Evolutionary conservation across 2,888 invertebrate genomes (phyloP).

Genomic region (Alsophila aescularia): DNA sequence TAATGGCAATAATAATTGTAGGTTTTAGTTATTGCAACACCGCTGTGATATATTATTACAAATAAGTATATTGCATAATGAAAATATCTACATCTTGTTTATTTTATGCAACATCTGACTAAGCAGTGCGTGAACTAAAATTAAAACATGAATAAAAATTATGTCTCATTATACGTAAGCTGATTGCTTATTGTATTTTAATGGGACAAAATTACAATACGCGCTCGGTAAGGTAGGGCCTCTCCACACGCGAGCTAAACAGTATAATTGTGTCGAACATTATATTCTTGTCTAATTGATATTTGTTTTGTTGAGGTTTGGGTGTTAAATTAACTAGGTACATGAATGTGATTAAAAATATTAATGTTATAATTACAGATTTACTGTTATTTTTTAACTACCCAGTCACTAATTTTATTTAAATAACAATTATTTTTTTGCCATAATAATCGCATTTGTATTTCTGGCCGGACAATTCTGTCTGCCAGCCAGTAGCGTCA

Average conservation of each 20-base stretch:
- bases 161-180: slow-evolving; percentile 43
- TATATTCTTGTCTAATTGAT: slow-evolving; percentile 5
- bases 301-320: neutral
- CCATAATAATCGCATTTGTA: too few relatives aligned
- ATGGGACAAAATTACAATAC: slow-evolving; percentile 53
- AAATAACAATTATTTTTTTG: too few relatives aligned
- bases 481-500: too few relatives aligned
- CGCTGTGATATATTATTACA: slow-evolving; percentile 14
- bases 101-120: slow-evolving; percentile 12
- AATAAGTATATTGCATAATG: slow-evolving; percentile 2
- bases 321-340: neutral
- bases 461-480: too few relatives aligned
- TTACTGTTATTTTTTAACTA: too few relatives aligned
- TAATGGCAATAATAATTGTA: slow-evolving; percentile 19
- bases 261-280: slow-evolving; percentile 15
- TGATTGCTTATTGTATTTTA: slow-evolving; percentile 79
- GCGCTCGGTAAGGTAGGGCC: slow-evolving; percentile 35
- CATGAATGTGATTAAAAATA: too few relatives aligned
- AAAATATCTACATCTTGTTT: slow-evolving; percentile 8
- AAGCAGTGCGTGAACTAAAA: slow-evolving; percentile 17
- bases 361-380: too few relatives aligned
- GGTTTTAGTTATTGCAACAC: slow-evolving; percentile 14
- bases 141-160: slow-evolving; percentile 33
- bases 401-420: too few relatives aligned
- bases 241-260: slow-evolving; percentile 22